Percentiles rank a stretch among this genome's conserved stretches.
phyloP scores from a whole-genome alignment of 2,113 vertebrate species.

The Heterochromis multidens region DNA sequence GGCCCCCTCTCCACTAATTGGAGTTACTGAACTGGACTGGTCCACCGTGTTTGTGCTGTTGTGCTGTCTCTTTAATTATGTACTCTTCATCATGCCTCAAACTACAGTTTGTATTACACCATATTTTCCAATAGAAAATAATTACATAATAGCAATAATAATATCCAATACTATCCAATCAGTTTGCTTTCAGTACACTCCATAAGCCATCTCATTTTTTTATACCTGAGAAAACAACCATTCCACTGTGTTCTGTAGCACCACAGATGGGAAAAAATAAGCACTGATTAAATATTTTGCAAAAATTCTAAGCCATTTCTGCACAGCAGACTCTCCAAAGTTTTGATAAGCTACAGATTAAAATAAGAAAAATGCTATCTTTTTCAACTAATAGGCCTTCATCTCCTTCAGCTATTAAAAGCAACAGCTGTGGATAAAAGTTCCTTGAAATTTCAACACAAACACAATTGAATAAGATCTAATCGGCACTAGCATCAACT shows the following conservation, averaged over 20 bases:
- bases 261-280: neutral
- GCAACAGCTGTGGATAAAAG: neutral
- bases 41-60: neutral
- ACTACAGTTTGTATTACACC: neutral
- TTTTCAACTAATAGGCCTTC: neutral
- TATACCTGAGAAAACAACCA: neutral
- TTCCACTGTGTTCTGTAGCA: neutral
- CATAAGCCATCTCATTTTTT: neutral
- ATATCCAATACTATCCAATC: neutral
- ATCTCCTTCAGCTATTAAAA: neutral
- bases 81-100: neutral
- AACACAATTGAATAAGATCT: neutral
- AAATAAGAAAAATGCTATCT: neutral
- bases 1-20: neutral
- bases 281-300: neutral
- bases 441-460: neutral
- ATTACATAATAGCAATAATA: too few relatives aligned
- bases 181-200: neutral
- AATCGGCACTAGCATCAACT: neutral
- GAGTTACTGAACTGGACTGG: neutral
- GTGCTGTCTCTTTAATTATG: neutral
- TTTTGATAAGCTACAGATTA: neutral
- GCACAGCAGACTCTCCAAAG: neutral
- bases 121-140: neutral
- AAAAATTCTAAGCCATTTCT: neutral